phyloP scores from a whole-genome alignment of 2,797 vertebrate genomes.

The Caiman crocodilus region DNA sequence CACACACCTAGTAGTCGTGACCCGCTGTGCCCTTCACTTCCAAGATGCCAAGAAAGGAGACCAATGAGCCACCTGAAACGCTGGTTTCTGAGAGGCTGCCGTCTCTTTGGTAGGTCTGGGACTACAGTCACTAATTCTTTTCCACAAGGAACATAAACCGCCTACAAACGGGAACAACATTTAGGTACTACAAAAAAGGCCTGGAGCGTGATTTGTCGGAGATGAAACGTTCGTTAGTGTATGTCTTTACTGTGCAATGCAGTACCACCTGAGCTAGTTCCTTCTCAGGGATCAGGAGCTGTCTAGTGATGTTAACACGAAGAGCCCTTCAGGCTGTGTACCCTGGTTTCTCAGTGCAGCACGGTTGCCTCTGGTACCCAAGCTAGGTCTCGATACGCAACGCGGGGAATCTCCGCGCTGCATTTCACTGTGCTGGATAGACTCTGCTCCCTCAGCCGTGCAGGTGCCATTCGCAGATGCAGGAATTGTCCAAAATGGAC shows the following conservation, averaged over 20 bases:
- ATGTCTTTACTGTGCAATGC: background rate
- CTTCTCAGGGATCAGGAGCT: background rate
- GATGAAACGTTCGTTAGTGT: background rate
- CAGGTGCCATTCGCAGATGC: background rate
- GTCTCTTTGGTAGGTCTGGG: background rate
- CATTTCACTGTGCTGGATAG: rapidly evolving
- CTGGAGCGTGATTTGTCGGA: background rate
- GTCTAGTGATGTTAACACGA: background rate
- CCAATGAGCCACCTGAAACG: background rate
- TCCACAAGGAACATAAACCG: background rate
- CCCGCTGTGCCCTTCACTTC: background rate
- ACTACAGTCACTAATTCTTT: background rate
- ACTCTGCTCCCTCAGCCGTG: background rate
- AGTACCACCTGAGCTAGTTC: rapidly evolving
- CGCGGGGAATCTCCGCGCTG: background rate
- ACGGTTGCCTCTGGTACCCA: background rate
- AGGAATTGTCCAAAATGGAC: background rate
- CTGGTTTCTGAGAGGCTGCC: background rate
- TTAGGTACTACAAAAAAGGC: background rate
- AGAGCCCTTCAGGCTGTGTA: background rate
- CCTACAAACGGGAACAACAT: background rate
- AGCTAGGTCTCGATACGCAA: background rate
- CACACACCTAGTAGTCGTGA: background rate
- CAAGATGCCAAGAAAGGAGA: background rate
- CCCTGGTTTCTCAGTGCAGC: background rate